phyloP scores from a whole-genome alignment of 1,140 invertebrate genomes.

The Ostrea edulis region DNA sequence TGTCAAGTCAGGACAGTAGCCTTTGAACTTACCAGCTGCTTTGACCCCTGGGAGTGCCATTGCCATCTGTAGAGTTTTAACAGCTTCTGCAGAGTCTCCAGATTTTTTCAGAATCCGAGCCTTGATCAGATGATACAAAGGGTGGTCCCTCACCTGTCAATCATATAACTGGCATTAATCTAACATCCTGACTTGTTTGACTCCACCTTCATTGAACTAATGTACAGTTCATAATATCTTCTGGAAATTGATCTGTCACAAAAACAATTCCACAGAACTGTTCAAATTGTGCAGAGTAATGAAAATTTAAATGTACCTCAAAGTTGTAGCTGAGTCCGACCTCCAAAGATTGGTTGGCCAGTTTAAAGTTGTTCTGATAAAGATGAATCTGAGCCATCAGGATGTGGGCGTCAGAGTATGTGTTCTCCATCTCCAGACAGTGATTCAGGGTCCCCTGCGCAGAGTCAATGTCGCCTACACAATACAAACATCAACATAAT shows the following conservation, averaged over 20 bases:
- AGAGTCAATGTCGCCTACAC: slow-evolving; percentile 82
- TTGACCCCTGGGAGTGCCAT: slow-evolving; percentile 82
- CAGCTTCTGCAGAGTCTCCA: slow-evolving; percentile 86
- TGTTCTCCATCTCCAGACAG: slow-evolving; percentile 87
- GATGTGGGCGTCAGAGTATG: slow-evolving; percentile 90
- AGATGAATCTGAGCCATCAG: slow-evolving; percentile 92
- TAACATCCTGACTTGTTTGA: too few species aligned
- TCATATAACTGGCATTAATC: not conserved
- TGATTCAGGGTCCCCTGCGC: slow-evolving; percentile 83
- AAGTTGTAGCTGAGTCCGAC: slow-evolving; percentile 94
- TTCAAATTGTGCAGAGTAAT: not conserved
- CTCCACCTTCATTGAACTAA: not conserved
- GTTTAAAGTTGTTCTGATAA: slow-evolving; percentile 86
- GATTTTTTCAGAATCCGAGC: slow-evolving; percentile 90
- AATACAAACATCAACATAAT: not conserved
- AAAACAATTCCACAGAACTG: not conserved
- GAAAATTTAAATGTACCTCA: slow-evolving; percentile 81
- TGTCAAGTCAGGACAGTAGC: too few species aligned
- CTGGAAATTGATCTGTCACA: not conserved
- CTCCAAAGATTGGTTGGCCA: slow-evolving; percentile 92
- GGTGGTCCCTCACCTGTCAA: slow-evolving; percentile 88
- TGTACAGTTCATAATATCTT: not conserved
- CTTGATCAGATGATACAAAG: slow-evolving; percentile 92
- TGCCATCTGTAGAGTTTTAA: slow-evolving; percentile 87
- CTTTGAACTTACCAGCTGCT: slow-evolving; percentile 55